Evolutionary conservation across 2,797 vertebrate genomes (phyloP).

Genomic region (Neostethus bicornis): DNA sequence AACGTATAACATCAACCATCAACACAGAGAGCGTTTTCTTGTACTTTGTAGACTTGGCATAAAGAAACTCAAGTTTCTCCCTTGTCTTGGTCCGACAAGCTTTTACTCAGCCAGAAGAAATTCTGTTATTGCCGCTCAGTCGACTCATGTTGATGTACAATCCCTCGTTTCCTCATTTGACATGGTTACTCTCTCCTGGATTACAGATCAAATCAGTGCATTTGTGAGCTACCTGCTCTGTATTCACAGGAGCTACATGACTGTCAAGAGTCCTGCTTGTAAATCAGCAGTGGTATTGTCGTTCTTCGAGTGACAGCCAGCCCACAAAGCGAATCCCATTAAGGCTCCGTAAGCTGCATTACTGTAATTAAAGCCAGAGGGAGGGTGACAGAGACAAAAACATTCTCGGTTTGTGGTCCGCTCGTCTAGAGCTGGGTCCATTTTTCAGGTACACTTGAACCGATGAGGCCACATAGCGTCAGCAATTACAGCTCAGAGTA

Average conservation of each 20-base stretch:
- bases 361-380: slow-evolving; percentile 42
- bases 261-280: slow-evolving; percentile 32
- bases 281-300: slow-evolving; percentile 26
- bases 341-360: slow-evolving; percentile 25
- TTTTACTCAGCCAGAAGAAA: slow-evolving; percentile 8
- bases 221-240: slow-evolving; percentile 29
- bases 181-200: slow-evolving; percentile 27
- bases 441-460: slow-evolving; percentile 12
- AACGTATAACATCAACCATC: not conserved
- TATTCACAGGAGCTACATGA: slow-evolving; percentile 42
- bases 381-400: not conserved
- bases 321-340: slow-evolving; percentile 47
- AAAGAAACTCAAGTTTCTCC: not conserved
- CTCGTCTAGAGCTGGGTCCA: slow-evolving; percentile 12
- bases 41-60: not conserved
- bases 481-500: slow-evolving; percentile 15
- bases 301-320: slow-evolving; percentile 31
- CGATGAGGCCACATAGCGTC: slow-evolving; percentile 9
- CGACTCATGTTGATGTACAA: slow-evolving; percentile 15
- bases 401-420: not conserved
- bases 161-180: slow-evolving; percentile 18
- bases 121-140: not conserved
- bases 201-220: slow-evolving; percentile 26
- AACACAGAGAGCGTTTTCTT: not conserved
- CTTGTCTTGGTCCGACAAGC: not conserved